Conservation (phyloP, 2,113 vertebrate species). For the Chionis minor region DNA sequence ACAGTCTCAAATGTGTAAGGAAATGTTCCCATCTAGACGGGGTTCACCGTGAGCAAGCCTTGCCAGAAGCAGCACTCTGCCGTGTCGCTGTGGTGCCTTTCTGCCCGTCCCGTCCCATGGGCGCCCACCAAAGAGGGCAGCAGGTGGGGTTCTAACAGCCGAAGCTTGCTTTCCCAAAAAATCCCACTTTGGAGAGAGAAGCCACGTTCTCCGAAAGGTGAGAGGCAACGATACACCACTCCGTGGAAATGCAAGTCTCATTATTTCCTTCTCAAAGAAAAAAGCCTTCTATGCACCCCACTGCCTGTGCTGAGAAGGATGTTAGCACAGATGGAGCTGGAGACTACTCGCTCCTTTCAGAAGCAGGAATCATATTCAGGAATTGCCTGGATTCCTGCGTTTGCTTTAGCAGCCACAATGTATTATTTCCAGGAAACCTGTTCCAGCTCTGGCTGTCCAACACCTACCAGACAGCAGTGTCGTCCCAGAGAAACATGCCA, state of each 20-base stretch:
- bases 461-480: neutral
- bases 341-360: neutral
- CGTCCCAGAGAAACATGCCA: neutral
- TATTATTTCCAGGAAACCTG: neutral
- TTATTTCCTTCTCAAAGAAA: neutral
- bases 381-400: neutral
- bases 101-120: fast-evolving
- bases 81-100: fast-evolving
- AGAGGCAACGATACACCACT: neutral
- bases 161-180: neutral
- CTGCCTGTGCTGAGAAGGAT: neutral
- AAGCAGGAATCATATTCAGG: neutral
- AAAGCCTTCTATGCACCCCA: neutral
- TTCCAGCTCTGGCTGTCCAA: neutral
- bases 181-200: neutral
- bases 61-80: neutral
- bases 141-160: too few relatives aligned
- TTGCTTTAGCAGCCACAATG: neutral
- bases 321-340: neutral
- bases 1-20: neutral
- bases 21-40: neutral
- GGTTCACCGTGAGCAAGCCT: neutral
- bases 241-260: neutral
- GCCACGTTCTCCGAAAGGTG: neutral
- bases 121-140: too few relatives aligned